Percentiles rank a stretch among this genome's conserved stretches.
Evolutionary conservation across 1,140 invertebrate species (phyloP).

Genomic region (silkworm (Bombyx mori)): ASM3026992v2 NC_085114.1:9662001-9662500

Average conservation of each 20-base stretch:
- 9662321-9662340: conserved; percentile 45
- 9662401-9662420: conserved; percentile 43
- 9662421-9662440: conserved; percentile 61
- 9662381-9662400: conserved; percentile 38
- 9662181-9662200: conserved; percentile 80
- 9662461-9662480: conserved; percentile 66
- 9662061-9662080: conserved; percentile 97
- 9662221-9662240: conserved; percentile 90
- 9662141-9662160: conserved; percentile 90
- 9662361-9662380: conserved; percentile 72
- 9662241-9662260: conserved; percentile 87
- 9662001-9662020: conserved; percentile 88
- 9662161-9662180: conserved; percentile 86
- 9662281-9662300: conserved; percentile 78
- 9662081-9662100: conserved; percentile 96
- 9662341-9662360: conserved; percentile 72
- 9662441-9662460: conserved; percentile 75
- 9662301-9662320: conserved; percentile 72
- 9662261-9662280: conserved; percentile 80
- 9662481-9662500: conserved; percentile 56
- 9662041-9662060: conserved; percentile 96
- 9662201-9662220: conserved; percentile 89
- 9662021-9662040: conserved; percentile 94
- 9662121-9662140: conserved; percentile 90
- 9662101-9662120: conserved; percentile 98